These are phyloP conservation scores for Cheilosia variabilis DNA, from an alignment of 2,888 invertebrate genomes.

Conservation along the genomic window DNA sequence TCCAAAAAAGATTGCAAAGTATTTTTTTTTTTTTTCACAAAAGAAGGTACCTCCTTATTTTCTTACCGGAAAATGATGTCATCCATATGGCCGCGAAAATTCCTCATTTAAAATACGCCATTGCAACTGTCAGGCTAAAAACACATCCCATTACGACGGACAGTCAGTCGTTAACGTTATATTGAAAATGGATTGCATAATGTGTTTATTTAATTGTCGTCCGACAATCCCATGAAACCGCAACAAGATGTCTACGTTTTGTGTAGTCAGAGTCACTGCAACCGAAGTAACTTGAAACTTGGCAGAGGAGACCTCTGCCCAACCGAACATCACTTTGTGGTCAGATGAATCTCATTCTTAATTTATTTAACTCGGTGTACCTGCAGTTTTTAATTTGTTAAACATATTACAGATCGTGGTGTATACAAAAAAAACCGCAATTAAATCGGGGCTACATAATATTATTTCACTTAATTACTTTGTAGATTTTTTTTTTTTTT, in stretches of 20 bases:
- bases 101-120: not conserved
- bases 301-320: constrained; percentile 29
- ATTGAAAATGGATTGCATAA: constrained; percentile 49
- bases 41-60: not conserved
- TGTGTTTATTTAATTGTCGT: constrained; percentile 45
- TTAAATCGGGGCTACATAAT: constrained; percentile 1
- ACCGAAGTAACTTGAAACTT: constrained; percentile 49
- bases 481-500: not conserved
- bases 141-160: constrained; percentile 38
- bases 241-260: constrained; percentile 64
- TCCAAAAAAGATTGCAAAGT: no score
- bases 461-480: not conserved
- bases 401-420: not conserved
- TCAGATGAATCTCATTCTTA: constrained; percentile 47
- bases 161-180: constrained; percentile 33
- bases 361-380: constrained; percentile 34
- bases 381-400: not conserved
- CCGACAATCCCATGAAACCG: constrained; percentile 44
- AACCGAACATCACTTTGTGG: constrained; percentile 53
- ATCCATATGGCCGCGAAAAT: constrained; percentile 1
- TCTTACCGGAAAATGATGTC: not conserved
- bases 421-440: constrained; percentile 12
- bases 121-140: constrained; percentile 27
- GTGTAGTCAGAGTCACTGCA: constrained; percentile 32
- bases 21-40: no score